Percentiles rank a stretch among this genome's conserved stretches.
Conservation (phyloP, 1,140 invertebrate species). For the Idris sp. region DNA sequence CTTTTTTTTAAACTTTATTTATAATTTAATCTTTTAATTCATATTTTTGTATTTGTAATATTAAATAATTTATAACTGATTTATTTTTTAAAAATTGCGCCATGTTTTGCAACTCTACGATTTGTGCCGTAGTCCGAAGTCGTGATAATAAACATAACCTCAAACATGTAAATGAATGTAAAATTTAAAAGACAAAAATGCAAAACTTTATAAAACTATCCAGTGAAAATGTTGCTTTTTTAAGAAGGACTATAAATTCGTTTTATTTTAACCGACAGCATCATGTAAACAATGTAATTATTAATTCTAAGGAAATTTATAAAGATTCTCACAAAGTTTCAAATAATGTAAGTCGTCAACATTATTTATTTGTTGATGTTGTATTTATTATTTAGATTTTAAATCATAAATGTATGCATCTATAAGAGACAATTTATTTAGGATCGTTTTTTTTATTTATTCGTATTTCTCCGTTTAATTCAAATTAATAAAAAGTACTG, state of each 20-base stretch:
- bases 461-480: no score
- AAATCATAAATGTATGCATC: no score
- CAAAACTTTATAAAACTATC: constrained; percentile 65
- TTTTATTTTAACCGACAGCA: constrained; percentile 1
- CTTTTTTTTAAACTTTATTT: no score
- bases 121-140: background rate
- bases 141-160: constrained; percentile 16
- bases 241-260: constrained; percentile 25
- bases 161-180: constrained; percentile 13
- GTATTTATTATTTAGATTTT: no score
- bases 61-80: no score
- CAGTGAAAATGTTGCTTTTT: constrained; percentile 44
- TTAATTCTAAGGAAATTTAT: background rate
- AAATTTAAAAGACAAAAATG: no score
- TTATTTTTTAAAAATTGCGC: constrained; percentile 18
- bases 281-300: constrained; percentile 6
- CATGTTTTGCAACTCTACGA: background rate
- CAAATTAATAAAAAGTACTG: no score
- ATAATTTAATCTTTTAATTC: no score
- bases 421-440: no score
- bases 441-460: no score
- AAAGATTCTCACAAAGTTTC: background rate
- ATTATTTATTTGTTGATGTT: no score
- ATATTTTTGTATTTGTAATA: no score
- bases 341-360: constrained; percentile 5